Percentiles rank a stretch among this genome's conserved stretches.
Conservation (phyloP, 2,888 invertebrate species). For the Ichneumon xanthorius region DNA sequence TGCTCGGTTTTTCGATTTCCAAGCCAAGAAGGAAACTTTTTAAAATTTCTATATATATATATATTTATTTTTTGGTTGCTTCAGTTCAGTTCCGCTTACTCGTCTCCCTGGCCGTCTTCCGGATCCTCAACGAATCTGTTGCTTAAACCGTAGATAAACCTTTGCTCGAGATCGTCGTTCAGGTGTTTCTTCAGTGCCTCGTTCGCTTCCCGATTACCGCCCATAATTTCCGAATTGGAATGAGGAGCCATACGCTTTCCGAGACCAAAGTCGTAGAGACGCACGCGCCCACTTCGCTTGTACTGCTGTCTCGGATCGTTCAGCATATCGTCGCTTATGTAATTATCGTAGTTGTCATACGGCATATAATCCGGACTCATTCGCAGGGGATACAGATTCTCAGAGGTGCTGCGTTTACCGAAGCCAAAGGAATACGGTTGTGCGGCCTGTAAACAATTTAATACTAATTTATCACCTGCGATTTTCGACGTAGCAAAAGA, state of each 20-base stretch:
- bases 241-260: slow-evolving; percentile 85
- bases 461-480: background rate
- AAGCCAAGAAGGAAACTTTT: slow-evolving; percentile 13
- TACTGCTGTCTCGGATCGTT: slow-evolving; percentile 29
- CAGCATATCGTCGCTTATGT: slow-evolving; percentile 43
- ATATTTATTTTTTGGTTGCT: slow-evolving; percentile 18
- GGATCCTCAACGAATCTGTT: slow-evolving; percentile 75
- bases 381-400: slow-evolving; percentile 77
- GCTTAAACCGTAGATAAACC: slow-evolving; percentile 77
- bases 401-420: slow-evolving; percentile 87
- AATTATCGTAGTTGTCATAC: slow-evolving; percentile 76
- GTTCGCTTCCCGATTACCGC: slow-evolving; percentile 44
- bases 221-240: slow-evolving; percentile 41
- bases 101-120: slow-evolving; percentile 60
- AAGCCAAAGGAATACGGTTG: slow-evolving; percentile 90
- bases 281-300: slow-evolving; percentile 63
- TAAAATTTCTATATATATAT: slow-evolving; percentile 11
- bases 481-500: slow-evolving; percentile 2
- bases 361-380: slow-evolving; percentile 68
- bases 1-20: slow-evolving; percentile 33
- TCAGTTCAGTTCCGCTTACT: slow-evolving; percentile 26
- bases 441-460: slow-evolving; percentile 84
- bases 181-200: slow-evolving; percentile 31
- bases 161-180: slow-evolving; percentile 59
- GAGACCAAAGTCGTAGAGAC: slow-evolving; percentile 86